Evolutionary conservation across 2,888 invertebrate species (phyloP), one percentile per base, ranked within the genome.

Genomic region (Spodoptera exigua): DNA sequence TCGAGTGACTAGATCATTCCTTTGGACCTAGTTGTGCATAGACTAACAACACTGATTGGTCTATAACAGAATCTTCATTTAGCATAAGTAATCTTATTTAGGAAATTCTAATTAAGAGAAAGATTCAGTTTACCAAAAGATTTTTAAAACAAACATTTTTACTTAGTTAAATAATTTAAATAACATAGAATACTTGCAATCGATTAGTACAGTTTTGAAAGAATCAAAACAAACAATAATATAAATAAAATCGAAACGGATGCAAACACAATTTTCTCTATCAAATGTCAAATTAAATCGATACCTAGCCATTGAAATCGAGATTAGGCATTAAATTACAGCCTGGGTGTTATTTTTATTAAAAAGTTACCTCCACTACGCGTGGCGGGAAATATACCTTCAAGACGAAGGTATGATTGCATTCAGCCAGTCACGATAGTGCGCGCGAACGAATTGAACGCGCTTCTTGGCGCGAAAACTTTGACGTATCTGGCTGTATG

Each of bases 291-390:
- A 61, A 70, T 61, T 9, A 52, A 66, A 74, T 47, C 17, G n/a
- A 63, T 48, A 62, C 16, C 10, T 4, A 41, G 43, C 17, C 34
- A 57, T 45, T 2, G 14, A 52, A 67, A 54, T 45, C 17, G 51
- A 56, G 27, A 27, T 61, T 44, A 61, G 41, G 47, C 54, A 68
- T 76, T 54, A 48, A 43, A 36, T 75, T 72, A 71, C 68, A 14
- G 13, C 51, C 45, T 52, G 70, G 73, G 59, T 69, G 52, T 41
- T 46, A 61, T 72, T 75, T 27, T 41, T 55, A 69, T 59, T 72
- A 57, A 72, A 72, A 76, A 74, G 63, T 58, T 68, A 18, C 76
- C 67, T 68, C 76, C 75, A 72, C 75, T 67, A 55, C 55, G 21
- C 18, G 21, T 16, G 61, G 66, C 60, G 74, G 70, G 73, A 70